Base-by-base conservation (phyloP, 2,113 vertebrate genomes). In the Antechinus stuartii region DNA sequence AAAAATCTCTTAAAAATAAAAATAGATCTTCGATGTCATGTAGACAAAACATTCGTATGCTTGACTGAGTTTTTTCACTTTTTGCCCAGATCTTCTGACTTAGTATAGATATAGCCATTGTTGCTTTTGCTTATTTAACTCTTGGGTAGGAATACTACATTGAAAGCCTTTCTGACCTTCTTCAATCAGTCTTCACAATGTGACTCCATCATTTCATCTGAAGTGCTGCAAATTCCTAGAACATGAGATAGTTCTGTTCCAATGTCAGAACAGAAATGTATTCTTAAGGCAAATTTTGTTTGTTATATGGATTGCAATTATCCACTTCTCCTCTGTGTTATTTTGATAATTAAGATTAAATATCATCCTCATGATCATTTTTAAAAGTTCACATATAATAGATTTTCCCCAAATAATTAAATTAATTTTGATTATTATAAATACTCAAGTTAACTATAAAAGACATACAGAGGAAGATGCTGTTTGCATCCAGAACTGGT, bases 181-280 rank as follows among this genome's bases (percentile, higher is more conserved):
- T 92, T 93, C 26, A n/a, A 24, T 94, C 95, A 94, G 57, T 61
- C 47, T 96, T 97, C 16, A 76, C 90, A 95, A 7, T 90, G 1
- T 12, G 11, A 0, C 91, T 93, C 49, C n/a, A 47, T 94, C 57
- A 57, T 94, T 95, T 95, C 92, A 54, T 91, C 42, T 93, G 55
- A 90, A 35, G 55, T 91, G 91, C 35, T 89, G 0, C 95, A 89
- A 94, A 91, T 95, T 93, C 8, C 35, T 19, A 89, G 90, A 96
- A 92, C 19, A 91, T 91, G 93, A 68, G 23, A 84, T 94, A 92
- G 10, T 57, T 90, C 6, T 91, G 42, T 91, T 96, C n/a, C 90
- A 25, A 84, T 50, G 95, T 92, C 14, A 84, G 25, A 97, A 57
- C 25, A 95, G 96, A 97, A 91, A 68, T 56, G 16, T 92, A 91